These are phyloP conservation scores for Lepus americanus DNA, from an alignment of 2,113 vertebrate genomes.

Conservation along the genomic window DNA sequence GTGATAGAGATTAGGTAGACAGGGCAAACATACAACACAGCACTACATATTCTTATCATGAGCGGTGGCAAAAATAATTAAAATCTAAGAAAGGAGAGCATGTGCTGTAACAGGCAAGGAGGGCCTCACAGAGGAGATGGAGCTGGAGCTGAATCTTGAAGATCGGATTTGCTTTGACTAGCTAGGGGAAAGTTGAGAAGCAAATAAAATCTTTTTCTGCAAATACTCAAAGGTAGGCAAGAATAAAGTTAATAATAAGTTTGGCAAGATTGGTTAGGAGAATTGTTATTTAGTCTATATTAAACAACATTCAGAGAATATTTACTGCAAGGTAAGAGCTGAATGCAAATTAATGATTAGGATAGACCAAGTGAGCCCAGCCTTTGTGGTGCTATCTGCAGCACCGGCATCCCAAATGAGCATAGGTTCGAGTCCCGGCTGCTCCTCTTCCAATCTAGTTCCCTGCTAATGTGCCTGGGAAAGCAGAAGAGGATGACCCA, in stretches of 20 bases:
- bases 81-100: background rate
- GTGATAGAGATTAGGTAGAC: background rate
- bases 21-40: background rate
- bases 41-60: background rate
- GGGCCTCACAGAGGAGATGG: background rate
- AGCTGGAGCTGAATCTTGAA: background rate
- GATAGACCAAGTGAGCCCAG: background rate
- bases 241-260: background rate
- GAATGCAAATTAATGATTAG: background rate
- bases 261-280: background rate
- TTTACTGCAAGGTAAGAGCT: background rate
- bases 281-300: background rate
- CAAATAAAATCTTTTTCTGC: slow-evolving; percentile 43
- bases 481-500: no score
- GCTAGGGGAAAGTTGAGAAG: background rate
- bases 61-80: background rate
- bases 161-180: background rate
- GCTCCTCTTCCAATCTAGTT: no score
- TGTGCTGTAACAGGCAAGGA: background rate
- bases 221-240: background rate
- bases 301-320: background rate
- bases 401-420: no score
- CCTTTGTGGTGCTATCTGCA: no score
- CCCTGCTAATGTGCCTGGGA: no score
- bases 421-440: no score